Conservation (phyloP, 2,113 vertebrate genomes). For the Peromyscus maniculatus region DNA sequence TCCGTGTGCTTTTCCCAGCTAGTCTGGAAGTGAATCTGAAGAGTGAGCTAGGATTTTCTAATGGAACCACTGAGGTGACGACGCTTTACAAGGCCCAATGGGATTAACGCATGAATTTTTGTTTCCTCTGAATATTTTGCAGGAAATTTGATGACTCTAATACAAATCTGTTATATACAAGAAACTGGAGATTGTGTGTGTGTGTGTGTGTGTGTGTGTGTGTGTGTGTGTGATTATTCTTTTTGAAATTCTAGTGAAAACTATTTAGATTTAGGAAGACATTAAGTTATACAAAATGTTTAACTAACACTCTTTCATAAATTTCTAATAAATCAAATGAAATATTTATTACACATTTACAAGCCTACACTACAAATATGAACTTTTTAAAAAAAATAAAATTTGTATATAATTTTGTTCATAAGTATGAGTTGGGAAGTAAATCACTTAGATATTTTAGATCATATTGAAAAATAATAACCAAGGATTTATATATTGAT, state of each 20-base stretch:
- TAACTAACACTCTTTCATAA: not conserved
- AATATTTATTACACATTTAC: not conserved
- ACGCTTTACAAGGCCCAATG: not conserved
- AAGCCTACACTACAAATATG: not conserved
- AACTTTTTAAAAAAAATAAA: not conserved
- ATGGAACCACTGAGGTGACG: not conserved
- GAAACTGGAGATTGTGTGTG: not conserved
- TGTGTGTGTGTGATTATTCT: not conserved
- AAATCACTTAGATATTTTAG: not conserved
- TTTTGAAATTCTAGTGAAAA: not conserved
- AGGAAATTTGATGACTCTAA: conserved; percentile 22
- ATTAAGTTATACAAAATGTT: not conserved
- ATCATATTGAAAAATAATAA: not conserved
- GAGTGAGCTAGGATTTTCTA: conserved; percentile 60
- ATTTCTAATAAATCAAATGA: not conserved
- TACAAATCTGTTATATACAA: not conserved
- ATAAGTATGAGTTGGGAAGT: not conserved
- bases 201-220: not conserved
- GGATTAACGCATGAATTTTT: conserved; percentile 27
- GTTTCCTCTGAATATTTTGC: conserved; percentile 56
- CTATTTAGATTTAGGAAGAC: not conserved
- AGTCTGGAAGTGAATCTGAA: conserved; percentile 3
- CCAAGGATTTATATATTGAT: not conserved
- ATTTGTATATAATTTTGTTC: not conserved
- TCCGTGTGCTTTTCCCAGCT: not conserved